Evolutionary conservation across 2,888 invertebrate genomes (phyloP), one percentile per base, ranked within the genome.

Genomic region (Ryuthela nishihirai): DNA sequence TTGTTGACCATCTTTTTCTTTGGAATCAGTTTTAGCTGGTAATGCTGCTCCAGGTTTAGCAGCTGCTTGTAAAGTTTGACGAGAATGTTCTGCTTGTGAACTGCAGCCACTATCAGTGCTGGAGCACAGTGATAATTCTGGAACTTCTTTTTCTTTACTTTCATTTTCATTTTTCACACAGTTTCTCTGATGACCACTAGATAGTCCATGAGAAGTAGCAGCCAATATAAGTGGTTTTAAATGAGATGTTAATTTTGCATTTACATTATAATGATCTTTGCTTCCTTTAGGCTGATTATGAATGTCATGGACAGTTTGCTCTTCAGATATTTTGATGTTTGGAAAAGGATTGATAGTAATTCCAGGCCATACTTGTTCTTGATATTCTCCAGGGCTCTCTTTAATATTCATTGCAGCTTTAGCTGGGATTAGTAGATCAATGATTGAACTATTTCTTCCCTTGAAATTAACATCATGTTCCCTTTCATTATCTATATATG

Each of bases 1-100:
- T 70, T 85, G 83, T 59, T 81, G 81, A 18, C 82, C 83, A 45
- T 81, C 82, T 3, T 67, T 65, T 38, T 61, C 61, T 23, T 54
- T 58, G 17, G 43, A 34, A 23, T 59, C 59, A 5, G 47, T 46
- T 23, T 44, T 59, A 3, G 54, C 49, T 6, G 54, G 50, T 25
- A 25, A 43, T 3, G 36, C 29, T 7, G 42, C 18, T 4, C 43
- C 43, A 9, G 49, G 54, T 2, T 45, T 36, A 2, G 38, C 15
- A 17, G 36, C 18, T 4, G 23, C 17, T 18, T 44, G 47, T 15
- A 42, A 47, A 43, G 21, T 4, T 12, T 34, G 18, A 12, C 53
- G 53, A 7, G 29, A 29, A 17, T 39, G 39, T 10, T 54, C 54
- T 9, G 50, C 50, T 29, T 60, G 60, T 2, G 54, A 54, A 20